Base-by-base conservation (phyloP, 2,797 vertebrate species). In the Syndactyla subalaris region DNA sequence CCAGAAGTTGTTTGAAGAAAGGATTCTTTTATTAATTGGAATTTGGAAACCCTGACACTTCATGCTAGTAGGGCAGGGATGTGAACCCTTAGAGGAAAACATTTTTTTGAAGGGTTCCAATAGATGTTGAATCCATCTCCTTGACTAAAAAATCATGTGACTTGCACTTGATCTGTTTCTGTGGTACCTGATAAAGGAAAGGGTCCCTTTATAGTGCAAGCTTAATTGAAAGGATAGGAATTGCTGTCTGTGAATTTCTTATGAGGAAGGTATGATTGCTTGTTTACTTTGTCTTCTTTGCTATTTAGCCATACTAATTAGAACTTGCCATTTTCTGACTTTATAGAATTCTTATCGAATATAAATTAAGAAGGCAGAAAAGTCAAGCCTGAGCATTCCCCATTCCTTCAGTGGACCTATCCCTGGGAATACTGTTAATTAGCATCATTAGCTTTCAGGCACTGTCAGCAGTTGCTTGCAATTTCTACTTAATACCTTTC, bases 361-460 rank as follows among this genome's bases (percentile, higher is more conserved):
- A 62, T 62, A 41, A 62, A 52, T 59, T 38, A 93, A 70, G 70
- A 94, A 93, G 83, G 78, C 30, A 45, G 80, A 78, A 92, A 81
- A 95, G 72, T 88, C 77, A 74, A 79, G 54, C 49, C 57, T 55
- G 39, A 70, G 49, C 52, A 12, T 54, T 68, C 58, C 49, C 78
- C 19, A 32, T 87, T 86, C 71, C 62, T 92, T 92, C 73, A 80
- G 62, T 66, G 72, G 84, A 78, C 59, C 63, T 74, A 8, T 95
- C 88, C 48, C 72, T 90, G 85, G 93, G 95, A 96, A 95, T 95
- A 92, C 77, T 16, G 66, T 94, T 97, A 97, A 97, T 97, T 97
- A 96, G 83, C 87, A 85, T 95, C 95, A 96, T 97, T 97, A 97
- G 92, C 87, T 97, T 97, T 97, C 95, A 91, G 94, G 74, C 88